Conservation (phyloP, 1,140 invertebrate genomes). For the Teleopsis dalmanni region DNA sequence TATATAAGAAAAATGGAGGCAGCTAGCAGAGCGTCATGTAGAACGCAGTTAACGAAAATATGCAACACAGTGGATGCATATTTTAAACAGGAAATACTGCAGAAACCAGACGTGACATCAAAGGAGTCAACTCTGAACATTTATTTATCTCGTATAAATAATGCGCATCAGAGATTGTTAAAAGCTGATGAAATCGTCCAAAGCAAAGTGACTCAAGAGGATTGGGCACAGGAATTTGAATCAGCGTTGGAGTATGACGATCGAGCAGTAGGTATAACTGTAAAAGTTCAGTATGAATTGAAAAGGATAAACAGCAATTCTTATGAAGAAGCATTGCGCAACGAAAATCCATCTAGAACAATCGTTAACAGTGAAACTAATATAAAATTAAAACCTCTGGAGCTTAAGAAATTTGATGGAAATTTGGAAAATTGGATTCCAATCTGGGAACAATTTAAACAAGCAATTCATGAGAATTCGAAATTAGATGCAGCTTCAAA, state of each 20-base stretch:
- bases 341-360: neutral
- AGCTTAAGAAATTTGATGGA: neutral
- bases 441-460: conserved; percentile 6
- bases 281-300: neutral
- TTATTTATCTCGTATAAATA: neutral
- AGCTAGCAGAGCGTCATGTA: neutral
- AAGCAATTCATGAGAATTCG: neutral
- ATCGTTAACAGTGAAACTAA: neutral
- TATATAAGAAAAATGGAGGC: conserved; percentile 1
- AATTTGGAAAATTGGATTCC: conserved; percentile 4
- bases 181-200: neutral
- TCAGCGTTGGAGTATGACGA: neutral
- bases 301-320: neutral
- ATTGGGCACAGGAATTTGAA: neutral
- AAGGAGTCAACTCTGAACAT: neutral
- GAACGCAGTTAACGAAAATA: neutral
- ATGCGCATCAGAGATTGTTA: neutral
- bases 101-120: no score
- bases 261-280: neutral
- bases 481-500: neutral
- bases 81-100: neutral
- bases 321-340: neutral
- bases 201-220: neutral
- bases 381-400: neutral
- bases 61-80: neutral